phyloP scores from a whole-genome alignment of 2,113 vertebrate genomes.

The Saccopteryx bilineata region DNA sequence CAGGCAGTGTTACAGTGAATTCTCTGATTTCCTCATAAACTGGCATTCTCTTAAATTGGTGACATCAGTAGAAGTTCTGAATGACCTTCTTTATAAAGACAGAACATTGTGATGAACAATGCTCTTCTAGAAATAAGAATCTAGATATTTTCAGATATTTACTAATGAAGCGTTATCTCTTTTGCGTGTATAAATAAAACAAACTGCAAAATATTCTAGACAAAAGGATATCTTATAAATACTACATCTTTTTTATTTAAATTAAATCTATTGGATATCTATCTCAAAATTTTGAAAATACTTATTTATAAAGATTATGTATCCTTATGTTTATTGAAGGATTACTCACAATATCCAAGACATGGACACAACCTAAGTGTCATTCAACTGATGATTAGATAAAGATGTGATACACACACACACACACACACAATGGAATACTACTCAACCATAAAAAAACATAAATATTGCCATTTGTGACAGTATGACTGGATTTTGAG shows the following conservation, averaged over 20 bases:
- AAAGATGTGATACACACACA: not conserved
- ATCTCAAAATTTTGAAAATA: not conserved
- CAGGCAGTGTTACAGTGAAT: not conserved
- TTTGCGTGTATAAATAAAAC: slow-evolving; percentile 8
- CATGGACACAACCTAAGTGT: not conserved
- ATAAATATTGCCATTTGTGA: not conserved
- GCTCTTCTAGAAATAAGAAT: slow-evolving; percentile 25
- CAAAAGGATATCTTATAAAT: not conserved
- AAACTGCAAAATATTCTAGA: not conserved
- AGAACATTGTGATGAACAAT: slow-evolving; percentile 6
- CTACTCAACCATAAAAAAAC: not conserved
- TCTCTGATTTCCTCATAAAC: not conserved
- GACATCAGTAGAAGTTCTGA: slow-evolving; percentile 38
- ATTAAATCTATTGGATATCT: not conserved
- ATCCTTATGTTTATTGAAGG: not conserved
- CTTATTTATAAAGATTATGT: not conserved
- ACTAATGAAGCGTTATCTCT: not conserved
- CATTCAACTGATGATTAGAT: not conserved
- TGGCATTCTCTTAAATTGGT: not conserved
- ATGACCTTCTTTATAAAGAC: slow-evolving; percentile 55
- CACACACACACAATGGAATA: not conserved
- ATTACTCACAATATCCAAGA: not conserved
- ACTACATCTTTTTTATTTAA: not conserved
- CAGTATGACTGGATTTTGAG: not conserved
- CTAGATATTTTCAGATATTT: slow-evolving; percentile 27